phyloP scores from a whole-genome alignment of 1,140 invertebrate genomes.

The Euura saliciscinereae region DNA sequence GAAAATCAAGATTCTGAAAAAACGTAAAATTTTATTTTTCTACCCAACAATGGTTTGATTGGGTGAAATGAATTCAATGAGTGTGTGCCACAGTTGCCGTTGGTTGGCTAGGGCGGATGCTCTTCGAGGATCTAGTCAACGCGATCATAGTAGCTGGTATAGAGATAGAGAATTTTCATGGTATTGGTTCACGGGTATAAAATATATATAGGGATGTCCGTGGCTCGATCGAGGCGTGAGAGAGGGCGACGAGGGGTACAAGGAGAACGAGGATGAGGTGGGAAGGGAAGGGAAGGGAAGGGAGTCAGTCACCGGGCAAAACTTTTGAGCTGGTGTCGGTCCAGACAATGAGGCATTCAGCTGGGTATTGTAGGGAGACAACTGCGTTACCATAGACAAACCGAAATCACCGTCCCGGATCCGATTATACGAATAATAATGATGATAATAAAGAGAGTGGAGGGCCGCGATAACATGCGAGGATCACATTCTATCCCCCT shows the following conservation, averaged over 20 bases:
- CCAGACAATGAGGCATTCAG: conserved; percentile 55
- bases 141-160: background rate
- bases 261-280: too few species aligned
- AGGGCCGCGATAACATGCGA: background rate
- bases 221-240: background rate
- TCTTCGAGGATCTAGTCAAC: too few species aligned
- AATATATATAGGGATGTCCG: background rate
- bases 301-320: conserved; percentile 27
- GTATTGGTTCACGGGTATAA: too few species aligned
- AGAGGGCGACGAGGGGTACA: background rate
- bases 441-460: conserved; percentile 27
- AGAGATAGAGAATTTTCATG: too few species aligned
- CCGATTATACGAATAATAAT: conserved; percentile 55
- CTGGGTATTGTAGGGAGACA: conserved; percentile 46
- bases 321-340: conserved; percentile 51
- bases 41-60: conserved; percentile 39
- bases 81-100: too few species aligned
- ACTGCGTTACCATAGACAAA: conserved; percentile 57
- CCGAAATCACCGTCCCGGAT: conserved; percentile 53
- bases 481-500: too few species aligned
- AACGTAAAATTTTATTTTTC: background rate
- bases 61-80: conserved; percentile 35
- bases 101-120: too few species aligned
- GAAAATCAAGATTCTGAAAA: too few species aligned
- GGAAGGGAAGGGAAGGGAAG: too few species aligned